A percentile compares a stretch with the other conserved stretches of the same genome.
These are phyloP conservation scores for Chrysogorgia sp. DNA, from an alignment of 92 coral and sea anemone genomes.

Conservation along the genomic window DNA sequence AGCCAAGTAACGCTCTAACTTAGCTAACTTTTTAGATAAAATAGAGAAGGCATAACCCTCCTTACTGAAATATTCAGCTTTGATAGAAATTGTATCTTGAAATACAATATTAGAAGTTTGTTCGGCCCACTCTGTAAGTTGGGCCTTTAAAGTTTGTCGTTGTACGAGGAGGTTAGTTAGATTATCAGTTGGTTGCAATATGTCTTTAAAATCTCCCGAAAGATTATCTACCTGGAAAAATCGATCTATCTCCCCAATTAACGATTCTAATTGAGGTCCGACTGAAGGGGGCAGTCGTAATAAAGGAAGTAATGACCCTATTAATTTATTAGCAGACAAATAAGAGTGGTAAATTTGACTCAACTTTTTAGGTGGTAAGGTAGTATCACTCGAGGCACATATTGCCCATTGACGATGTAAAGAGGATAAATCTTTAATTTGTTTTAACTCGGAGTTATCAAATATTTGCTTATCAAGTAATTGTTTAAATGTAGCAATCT, in stretches of 20 bases:
- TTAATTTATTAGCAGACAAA: conserved; percentile 44
- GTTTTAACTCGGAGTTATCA: conserved; percentile 46
- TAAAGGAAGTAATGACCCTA: conserved; percentile 20
- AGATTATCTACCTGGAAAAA: conserved; percentile 46
- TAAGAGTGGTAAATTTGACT: conserved; percentile 44
- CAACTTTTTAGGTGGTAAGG: conserved; percentile 22
- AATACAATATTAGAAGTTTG: conserved; percentile 50
- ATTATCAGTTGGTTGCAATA: conserved; percentile 45
- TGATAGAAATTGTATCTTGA: conserved; percentile 50
- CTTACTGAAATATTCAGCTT: conserved; percentile 46
- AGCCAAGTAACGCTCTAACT: conserved; percentile 32
- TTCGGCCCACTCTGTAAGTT: conserved; percentile 54
- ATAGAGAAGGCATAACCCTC: conserved; percentile 51
- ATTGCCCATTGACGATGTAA: conserved; percentile 50
- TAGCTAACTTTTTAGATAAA: conserved; percentile 45
- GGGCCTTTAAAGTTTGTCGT: conserved; percentile 47
- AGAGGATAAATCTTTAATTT: conserved; percentile 51
- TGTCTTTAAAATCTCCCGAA: conserved; percentile 44
- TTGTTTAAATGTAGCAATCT: conserved; percentile 46
- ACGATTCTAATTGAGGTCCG: conserved; percentile 39
- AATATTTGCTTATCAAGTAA: conserved; percentile 46
- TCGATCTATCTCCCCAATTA: conserved; percentile 48
- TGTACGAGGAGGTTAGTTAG: conserved; percentile 43
- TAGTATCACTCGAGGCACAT: conserved; percentile 27
- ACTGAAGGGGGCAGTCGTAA: conserved; percentile 28